Evolutionary conservation across 2,888 invertebrate genomes (phyloP).

Genomic region (Ecdyonurus torrentis): DNA sequence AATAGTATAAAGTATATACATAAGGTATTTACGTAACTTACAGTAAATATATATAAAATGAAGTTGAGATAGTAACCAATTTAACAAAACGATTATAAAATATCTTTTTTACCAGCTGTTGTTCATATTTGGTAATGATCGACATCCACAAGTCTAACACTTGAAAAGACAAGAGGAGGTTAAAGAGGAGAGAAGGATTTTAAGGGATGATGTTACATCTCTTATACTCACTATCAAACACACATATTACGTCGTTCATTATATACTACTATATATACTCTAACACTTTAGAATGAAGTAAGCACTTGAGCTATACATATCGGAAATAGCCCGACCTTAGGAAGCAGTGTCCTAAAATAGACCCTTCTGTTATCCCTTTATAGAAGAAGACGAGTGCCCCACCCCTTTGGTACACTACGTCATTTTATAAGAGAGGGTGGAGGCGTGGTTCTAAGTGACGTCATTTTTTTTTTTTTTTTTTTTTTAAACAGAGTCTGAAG

Average conservation of each 20-base stretch:
- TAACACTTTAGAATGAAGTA: not conserved
- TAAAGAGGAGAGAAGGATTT: not conserved
- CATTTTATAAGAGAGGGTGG: too few species aligned
- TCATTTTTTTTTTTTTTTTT: too few species aligned
- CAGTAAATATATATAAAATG: too few species aligned
- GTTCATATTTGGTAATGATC: not conserved
- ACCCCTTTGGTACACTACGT: not conserved
- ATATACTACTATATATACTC: too few species aligned
- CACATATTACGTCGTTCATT: too few species aligned
- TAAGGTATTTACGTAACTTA: too few species aligned
- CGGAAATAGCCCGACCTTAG: not conserved
- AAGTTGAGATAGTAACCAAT: too few species aligned
- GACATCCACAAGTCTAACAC: not conserved
- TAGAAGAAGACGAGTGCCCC: not conserved
- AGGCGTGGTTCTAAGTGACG: not conserved
- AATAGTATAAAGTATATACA: too few species aligned
- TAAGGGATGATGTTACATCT: not conserved
- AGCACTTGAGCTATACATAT: not conserved
- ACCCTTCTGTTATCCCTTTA: not conserved
- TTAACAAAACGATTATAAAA: too few species aligned
- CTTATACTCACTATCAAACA: too few species aligned
- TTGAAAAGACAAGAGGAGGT: not conserved
- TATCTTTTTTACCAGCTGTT: too few species aligned
- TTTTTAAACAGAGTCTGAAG: not conserved
- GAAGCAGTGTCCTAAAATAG: not conserved